phyloP scores from a whole-genome alignment of 2,888 invertebrate genomes.

The Synergus gifuensis region DNA sequence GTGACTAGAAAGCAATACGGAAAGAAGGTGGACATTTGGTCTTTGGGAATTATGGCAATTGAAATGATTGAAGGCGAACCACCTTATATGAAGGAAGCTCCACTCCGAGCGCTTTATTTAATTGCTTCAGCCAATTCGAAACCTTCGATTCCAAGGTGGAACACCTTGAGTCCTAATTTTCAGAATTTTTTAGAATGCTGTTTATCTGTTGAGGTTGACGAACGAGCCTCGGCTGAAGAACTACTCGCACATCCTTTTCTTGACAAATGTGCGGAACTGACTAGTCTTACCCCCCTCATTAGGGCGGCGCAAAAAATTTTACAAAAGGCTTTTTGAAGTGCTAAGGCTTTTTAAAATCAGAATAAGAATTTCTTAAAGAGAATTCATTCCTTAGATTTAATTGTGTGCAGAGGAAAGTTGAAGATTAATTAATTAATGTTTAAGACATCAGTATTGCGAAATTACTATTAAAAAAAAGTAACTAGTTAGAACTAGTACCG shows the following conservation, averaged over 20 bases:
- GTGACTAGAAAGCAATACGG: constrained; percentile 96
- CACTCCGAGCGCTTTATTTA: constrained; percentile 93
- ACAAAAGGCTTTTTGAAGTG: constrained; percentile 78
- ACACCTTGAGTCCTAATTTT: constrained; percentile 86
- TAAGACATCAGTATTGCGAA: not conserved
- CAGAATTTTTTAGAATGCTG: constrained; percentile 93
- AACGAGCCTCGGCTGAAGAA: constrained; percentile 87
- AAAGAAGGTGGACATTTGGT: constrained; percentile 96
- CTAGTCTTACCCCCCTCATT: constrained; percentile 92
- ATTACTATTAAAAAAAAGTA: not conserved
- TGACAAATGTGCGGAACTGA: constrained; percentile 87
- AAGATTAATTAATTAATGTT: not conserved
- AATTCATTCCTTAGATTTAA: not conserved
- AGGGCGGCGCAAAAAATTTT: constrained; percentile 93
- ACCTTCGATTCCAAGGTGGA: constrained; percentile 92
- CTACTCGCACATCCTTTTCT: constrained; percentile 90
- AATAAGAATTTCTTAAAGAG: not conserved
- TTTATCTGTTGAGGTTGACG: constrained; percentile 90
- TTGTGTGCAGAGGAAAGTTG: not conserved
- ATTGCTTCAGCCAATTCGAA: constrained; percentile 95
- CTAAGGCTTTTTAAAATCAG: not conserved
- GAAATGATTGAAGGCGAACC: constrained; percentile 99
- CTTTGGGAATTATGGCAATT: constrained; percentile 98
- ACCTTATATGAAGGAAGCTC: constrained; percentile 97
- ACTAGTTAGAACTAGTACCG: no score